Percentiles rank a stretch among this genome's conserved stretches.
Conservation (phyloP, 1,140 invertebrate genomes). For the Prorops nasuta region DNA sequence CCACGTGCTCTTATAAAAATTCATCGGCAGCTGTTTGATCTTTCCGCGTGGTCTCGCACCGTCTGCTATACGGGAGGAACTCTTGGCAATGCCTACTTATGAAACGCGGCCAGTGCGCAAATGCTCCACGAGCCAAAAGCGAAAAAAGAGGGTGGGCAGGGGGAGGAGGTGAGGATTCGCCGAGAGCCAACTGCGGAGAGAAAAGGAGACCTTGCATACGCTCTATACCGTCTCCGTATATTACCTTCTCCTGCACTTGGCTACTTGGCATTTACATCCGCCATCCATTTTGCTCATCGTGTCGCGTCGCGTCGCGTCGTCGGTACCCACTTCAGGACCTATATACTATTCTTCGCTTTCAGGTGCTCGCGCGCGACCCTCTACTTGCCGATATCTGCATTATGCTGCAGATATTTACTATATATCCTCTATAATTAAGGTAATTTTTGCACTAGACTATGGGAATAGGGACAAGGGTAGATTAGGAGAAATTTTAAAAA, state of each 20-base stretch:
- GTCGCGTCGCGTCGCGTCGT: no score
- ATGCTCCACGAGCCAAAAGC: neutral
- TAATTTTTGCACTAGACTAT: no score
- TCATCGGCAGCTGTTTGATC: slow-evolving; percentile 31
- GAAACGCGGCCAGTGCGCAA: slow-evolving; percentile 18
- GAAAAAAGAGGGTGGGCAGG: slow-evolving; percentile 1
- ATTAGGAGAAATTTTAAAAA: neutral
- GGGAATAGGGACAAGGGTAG: no score
- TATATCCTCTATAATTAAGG: no score
- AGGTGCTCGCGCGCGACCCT: slow-evolving; percentile 27
- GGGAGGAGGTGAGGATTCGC: slow-evolving; percentile 9
- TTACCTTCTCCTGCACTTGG: no score
- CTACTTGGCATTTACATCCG: slow-evolving; percentile 42
- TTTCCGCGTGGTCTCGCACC: slow-evolving; percentile 26
- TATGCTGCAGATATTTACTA: no score
- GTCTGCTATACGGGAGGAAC: slow-evolving; percentile 19
- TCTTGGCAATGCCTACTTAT: slow-evolving; percentile 30
- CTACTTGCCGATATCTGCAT: no score
- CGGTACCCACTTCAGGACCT: slow-evolving; percentile 26
- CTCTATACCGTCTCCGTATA: no score
- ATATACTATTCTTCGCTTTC: slow-evolving; percentile 31
- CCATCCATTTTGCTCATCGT: slow-evolving; percentile 37
- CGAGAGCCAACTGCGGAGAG: no score
- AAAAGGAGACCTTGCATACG: no score
- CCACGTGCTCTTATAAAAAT: slow-evolving; percentile 17